Evolutionary conservation across 2,888 invertebrate genomes (phyloP).

Genomic region (Dasypogon diadema): DNA sequence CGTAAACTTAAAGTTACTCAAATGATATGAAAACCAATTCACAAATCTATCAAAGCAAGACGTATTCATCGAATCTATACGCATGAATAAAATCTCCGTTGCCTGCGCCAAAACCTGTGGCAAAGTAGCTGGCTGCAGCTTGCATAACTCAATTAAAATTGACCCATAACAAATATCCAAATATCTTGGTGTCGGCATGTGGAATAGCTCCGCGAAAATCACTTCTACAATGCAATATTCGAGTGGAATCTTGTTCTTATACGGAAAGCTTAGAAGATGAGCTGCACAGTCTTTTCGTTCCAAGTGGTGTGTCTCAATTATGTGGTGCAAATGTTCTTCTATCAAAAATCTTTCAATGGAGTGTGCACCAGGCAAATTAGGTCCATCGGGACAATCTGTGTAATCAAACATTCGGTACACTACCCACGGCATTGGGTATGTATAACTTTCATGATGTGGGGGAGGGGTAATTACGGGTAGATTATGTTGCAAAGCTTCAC

Average conservation of each 20-base stretch:
- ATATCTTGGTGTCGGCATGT: constrained; percentile 89
- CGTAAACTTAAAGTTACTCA: constrained; percentile 98
- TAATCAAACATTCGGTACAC: constrained; percentile 98
- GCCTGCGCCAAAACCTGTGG: constrained; percentile 98
- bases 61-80: constrained; percentile 97
- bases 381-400: constrained; percentile 96
- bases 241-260: constrained; percentile 92
- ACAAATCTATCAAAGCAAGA: constrained; percentile 97
- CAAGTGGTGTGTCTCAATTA: constrained; percentile 86
- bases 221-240: constrained; percentile 99
- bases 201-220: constrained; percentile 93
- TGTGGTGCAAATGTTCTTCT: constrained; percentile 96
- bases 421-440: constrained; percentile 95
- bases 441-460: constrained; percentile 89
- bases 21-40: constrained; percentile 97
- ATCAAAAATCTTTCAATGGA: constrained; percentile 98
- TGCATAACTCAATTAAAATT: constrained; percentile 95
- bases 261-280: constrained; percentile 90
- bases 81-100: constrained; percentile 94
- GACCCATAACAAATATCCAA: constrained; percentile 95
- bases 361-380: constrained; percentile 93
- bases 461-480: constrained; percentile 92
- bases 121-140: constrained; percentile 95
- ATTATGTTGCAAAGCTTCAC: constrained; percentile 96
- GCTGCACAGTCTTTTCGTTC: constrained; percentile 97